A percentile compares a stretch with the other conserved stretches of the same genome.
phyloP scores from a whole-genome alignment of 2,888 invertebrate species.

The Boloria euphrosyne region DNA sequence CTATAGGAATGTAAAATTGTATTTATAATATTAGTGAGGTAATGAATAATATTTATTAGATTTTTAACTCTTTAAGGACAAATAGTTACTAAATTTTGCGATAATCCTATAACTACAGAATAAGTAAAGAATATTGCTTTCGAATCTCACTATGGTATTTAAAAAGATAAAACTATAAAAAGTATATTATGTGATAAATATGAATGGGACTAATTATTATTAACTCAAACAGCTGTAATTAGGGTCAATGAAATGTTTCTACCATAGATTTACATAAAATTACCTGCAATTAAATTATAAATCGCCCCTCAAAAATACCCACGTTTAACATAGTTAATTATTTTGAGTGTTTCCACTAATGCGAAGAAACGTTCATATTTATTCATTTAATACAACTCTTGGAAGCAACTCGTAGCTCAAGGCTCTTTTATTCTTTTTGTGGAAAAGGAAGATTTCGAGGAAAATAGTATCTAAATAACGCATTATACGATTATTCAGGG shows the following conservation, averaged over 20 bases:
- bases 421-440: slow-evolving; percentile 4
- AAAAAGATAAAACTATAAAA: too few relatives aligned
- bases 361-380: slow-evolving; percentile 25
- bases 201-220: too few relatives aligned
- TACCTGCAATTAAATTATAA: slow-evolving; percentile 11
- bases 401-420: slow-evolving; percentile 1
- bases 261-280: neutral
- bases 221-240: too few relatives aligned
- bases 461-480: slow-evolving; percentile 16
- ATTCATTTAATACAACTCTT: slow-evolving; percentile 26
- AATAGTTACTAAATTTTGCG: too few relatives aligned
- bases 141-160: too few relatives aligned
- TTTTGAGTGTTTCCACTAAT: slow-evolving; percentile 28
- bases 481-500: slow-evolving; percentile 18
- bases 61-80: too few relatives aligned
- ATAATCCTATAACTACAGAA: too few relatives aligned
- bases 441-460: slow-evolving; percentile 1
- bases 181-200: too few relatives aligned
- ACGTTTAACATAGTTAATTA: slow-evolving; percentile 27
- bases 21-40: too few relatives aligned
- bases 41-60: too few relatives aligned
- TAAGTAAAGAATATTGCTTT: too few relatives aligned
- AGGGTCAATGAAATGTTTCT: neutral
- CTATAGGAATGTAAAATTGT: too few relatives aligned
- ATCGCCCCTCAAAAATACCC: slow-evolving; percentile 20